phyloP scores from a whole-genome alignment of 2,113 vertebrate species.

The Mastomys natalensis region DNA sequence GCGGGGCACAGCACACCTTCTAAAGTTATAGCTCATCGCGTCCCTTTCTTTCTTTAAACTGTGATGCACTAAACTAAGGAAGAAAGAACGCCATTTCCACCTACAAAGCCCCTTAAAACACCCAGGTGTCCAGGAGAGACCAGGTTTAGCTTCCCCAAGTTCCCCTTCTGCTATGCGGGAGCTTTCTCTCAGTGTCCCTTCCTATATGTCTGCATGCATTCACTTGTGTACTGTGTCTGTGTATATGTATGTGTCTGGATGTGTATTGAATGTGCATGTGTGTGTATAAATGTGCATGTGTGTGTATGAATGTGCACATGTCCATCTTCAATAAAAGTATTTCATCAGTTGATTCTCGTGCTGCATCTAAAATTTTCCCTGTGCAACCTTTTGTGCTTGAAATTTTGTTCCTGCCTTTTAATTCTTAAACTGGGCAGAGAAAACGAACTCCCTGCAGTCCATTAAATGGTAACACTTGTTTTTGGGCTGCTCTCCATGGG shows the following conservation, averaged over 20 bases:
- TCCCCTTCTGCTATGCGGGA: too few relatives aligned
- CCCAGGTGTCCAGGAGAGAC: too few relatives aligned
- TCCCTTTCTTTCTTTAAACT: too few relatives aligned
- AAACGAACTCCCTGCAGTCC: not conserved
- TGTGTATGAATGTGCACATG: not conserved
- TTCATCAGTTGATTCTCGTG: not conserved
- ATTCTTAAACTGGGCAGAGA: not conserved
- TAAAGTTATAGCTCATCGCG: too few relatives aligned
- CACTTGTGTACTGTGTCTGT: not conserved
- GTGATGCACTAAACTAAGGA: too few relatives aligned
- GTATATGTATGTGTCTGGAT: not conserved
- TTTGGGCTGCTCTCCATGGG: too few relatives aligned
- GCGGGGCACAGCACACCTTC: too few relatives aligned
- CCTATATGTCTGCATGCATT: not conserved
- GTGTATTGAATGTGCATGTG: fast-evolving
- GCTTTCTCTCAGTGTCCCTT: too few relatives aligned
- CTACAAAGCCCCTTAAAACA: too few relatives aligned
- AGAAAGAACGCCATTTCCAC: too few relatives aligned
- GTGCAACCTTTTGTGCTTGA: not conserved
- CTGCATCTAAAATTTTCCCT: not conserved
- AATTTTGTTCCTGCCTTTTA: not conserved
- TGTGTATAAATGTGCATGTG: not conserved
- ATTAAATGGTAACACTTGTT: not conserved
- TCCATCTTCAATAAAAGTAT: not conserved
- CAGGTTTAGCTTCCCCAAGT: too few relatives aligned